A percentile compares a stretch with the other conserved stretches of the same genome.
These are phyloP conservation scores for Drosophila gaucha DNA, from an alignment of 2,888 invertebrate species.

Conservation along the genomic window DNA sequence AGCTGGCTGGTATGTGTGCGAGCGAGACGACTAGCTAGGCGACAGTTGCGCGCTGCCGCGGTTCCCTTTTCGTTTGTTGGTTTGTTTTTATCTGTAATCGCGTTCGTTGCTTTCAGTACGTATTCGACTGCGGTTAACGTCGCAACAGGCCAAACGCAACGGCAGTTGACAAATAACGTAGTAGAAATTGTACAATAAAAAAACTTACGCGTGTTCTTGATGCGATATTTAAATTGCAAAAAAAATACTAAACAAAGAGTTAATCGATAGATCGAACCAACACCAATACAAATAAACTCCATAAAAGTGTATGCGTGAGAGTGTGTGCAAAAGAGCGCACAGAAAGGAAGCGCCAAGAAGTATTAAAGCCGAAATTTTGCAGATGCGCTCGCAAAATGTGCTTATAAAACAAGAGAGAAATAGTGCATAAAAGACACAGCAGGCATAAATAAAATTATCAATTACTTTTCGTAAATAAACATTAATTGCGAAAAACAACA, in stretches of 20 bases:
- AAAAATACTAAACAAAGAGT: conserved; percentile 18
- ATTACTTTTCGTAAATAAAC: conserved; percentile 3
- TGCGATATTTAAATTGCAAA: conserved; percentile 14
- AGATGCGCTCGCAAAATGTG: conserved; percentile 58
- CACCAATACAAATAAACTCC: conserved; percentile 9
- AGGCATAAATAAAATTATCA: neutral
- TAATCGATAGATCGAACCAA: conserved; percentile 23
- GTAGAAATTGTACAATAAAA: conserved; percentile 12
- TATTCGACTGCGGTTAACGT: conserved; percentile 64
- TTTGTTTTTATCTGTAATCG: conserved; percentile 67
- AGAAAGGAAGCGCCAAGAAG: conserved; percentile 23
- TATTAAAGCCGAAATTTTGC: conserved; percentile 5
- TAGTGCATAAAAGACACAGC: conserved; percentile 22
- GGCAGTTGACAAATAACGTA: conserved; percentile 46
- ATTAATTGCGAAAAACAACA: neutral
- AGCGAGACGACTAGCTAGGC: conserved; percentile 48
- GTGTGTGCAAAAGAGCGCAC: conserved; percentile 15
- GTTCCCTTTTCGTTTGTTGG: conserved; percentile 34
- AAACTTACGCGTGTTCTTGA: conserved; percentile 33
- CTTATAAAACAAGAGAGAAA: conserved; percentile 24
- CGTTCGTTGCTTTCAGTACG: conserved; percentile 67
- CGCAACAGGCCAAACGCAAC: conserved; percentile 63
- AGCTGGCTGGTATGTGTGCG: conserved; percentile 14
- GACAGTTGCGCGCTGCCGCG: conserved; percentile 11
- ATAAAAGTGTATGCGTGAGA: conserved; percentile 9